Base-by-base conservation (phyloP, 2,888 invertebrate species). In the Podotricha telesiphe region DNA sequence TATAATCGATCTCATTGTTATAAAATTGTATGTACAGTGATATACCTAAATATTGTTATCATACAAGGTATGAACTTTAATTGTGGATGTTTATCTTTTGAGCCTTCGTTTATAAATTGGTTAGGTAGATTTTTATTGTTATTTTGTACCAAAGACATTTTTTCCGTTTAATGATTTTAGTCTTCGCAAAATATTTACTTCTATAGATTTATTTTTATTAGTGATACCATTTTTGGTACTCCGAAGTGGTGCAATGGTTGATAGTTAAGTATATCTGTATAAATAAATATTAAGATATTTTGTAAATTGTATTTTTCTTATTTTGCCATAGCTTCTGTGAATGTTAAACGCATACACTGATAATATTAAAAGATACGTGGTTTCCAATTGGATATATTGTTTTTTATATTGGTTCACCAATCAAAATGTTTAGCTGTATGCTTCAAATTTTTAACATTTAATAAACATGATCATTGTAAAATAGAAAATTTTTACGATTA, bases 1-100 rank as follows among this genome's bases (percentile, higher is more conserved):
- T 86, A 81, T 86, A 89, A 88, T 86, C 89, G 92, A 92, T 93
- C 92, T 93, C 92, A 92, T 91, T 92, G 91, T 92, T 92, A 89
- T 88, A 85, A 83, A 90, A 85, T 86, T 86, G 81, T 86, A 80
- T 83, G 83, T 88, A 86, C 72, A 72, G 80, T 86, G 86, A 85
- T 82, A 81, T 86, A 81, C 82, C 76, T 86, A 84, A 85, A 85
- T 86, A 86, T 91, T 93, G 92, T 93, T 92, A 93, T 92, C 92
- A 93, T 93, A 93, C 93, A 89, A 86, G 91, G 93, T 93, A 91
- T 93, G 93, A 93, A 91, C 82, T 91, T 86, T 83, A 84, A 83
- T 81, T 81, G 79, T 79, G 79, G 79, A 80, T 82, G 78, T 77
- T 80, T 79, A 80, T 77, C 74, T 79, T 79, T 79, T 82, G 82